Percentiles rank a stretch among this genome's conserved stretches.
Conservation (phyloP, 2,888 invertebrate species). For the Nomada fucata region DNA sequence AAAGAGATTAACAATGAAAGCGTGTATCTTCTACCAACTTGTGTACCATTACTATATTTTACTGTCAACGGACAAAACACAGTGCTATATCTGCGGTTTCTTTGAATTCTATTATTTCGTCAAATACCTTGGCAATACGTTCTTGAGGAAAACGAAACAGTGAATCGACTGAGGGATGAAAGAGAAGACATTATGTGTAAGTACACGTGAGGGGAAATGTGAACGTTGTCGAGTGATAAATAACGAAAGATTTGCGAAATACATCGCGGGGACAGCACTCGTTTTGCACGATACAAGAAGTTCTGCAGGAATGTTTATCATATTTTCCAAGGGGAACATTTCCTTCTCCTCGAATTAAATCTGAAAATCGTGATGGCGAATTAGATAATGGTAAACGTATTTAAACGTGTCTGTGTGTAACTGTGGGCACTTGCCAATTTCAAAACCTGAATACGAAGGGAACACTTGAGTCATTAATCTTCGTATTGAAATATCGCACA, state of each 20-base stretch:
- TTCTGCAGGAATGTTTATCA: conserved; percentile 44
- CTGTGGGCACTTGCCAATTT: too few relatives aligned
- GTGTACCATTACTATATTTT: too few relatives aligned
- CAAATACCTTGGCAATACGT: conserved; percentile 67
- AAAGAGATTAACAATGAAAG: too few relatives aligned
- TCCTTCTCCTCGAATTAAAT: conserved; percentile 24
- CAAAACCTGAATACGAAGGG: too few relatives aligned
- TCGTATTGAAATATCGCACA: too few relatives aligned
- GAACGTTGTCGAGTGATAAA: conserved; percentile 76
- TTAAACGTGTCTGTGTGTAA: not conserved
- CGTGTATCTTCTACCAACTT: too few relatives aligned
- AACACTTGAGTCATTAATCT: too few relatives aligned
- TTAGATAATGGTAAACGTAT: not conserved
- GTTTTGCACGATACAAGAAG: conserved; percentile 58
- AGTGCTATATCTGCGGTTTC: not conserved
- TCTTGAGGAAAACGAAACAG: conserved; percentile 52
- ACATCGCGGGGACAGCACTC: conserved; percentile 74
- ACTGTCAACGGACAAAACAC: too few relatives aligned
- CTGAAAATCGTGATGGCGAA: not conserved
- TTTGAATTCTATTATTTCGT: not conserved
- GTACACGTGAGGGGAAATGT: conserved; percentile 39
- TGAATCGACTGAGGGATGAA: conserved; percentile 51
- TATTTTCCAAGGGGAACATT: conserved; percentile 40
- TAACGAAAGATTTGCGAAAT: conserved; percentile 82
- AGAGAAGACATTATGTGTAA: conserved; percentile 47